Evolutionary conservation across 2,888 invertebrate species (phyloP).

Genomic region (Eupithecia abbreviata): DNA sequence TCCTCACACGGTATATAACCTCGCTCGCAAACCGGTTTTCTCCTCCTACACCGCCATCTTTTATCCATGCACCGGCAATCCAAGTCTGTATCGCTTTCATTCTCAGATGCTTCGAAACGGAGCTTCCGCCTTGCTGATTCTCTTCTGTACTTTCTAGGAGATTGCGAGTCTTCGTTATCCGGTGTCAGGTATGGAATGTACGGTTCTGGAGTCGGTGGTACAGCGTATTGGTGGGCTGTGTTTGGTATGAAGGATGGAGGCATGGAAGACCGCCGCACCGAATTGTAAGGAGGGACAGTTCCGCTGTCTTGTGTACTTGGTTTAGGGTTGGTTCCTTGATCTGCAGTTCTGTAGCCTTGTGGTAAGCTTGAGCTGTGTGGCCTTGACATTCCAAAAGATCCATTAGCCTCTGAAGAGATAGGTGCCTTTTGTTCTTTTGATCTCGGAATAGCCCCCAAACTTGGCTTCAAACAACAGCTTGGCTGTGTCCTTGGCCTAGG

Average conservation of each 20-base stretch:
- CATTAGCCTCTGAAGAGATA: background rate
- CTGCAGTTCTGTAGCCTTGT: background rate
- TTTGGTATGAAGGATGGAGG: constrained; percentile 32
- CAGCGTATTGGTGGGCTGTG: background rate
- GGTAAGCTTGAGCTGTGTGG: background rate
- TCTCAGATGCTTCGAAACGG: constrained; percentile 42
- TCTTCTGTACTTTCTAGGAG: constrained; percentile 31
- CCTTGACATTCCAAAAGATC: background rate
- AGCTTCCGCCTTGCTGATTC: constrained; percentile 38
- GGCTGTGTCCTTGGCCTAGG: background rate
- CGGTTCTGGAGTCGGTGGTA: background rate
- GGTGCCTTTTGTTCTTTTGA: background rate
- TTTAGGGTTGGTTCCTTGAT: background rate
- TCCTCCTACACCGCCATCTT: constrained; percentile 39
- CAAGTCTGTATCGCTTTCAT: constrained; percentile 46
- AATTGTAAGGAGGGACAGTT: background rate
- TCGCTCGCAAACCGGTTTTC: constrained; percentile 12
- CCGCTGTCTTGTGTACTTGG: background rate
- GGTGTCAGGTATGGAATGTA: background rate
- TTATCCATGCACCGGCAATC: constrained; percentile 49
- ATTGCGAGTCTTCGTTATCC: constrained; percentile 1
- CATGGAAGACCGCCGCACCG: background rate
- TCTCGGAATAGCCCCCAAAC: background rate
- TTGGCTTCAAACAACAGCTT: background rate
- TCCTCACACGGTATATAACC: constrained; percentile 26